Base-by-base conservation (phyloP, 92 coral and sea anemone genomes). In the Porites evermanni region DNA sequence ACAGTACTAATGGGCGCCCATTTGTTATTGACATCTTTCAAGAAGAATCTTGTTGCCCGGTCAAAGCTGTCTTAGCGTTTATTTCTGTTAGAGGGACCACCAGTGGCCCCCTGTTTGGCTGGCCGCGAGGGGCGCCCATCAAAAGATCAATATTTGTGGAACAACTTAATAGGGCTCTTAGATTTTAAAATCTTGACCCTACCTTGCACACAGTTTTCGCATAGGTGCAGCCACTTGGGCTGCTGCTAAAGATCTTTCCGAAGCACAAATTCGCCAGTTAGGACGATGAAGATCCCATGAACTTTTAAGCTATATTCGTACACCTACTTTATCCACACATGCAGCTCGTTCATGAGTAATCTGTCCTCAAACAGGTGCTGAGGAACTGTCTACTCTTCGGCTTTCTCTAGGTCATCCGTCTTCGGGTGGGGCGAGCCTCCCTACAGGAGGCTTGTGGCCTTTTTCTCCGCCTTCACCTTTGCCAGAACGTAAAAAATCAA, bases 391-490 rank as follows among this genome's bases (percentile, higher is more conserved):
- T 61, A 16, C 17, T 6, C 17, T 12, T 12, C 14, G 74, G 26
- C 52, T 69, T 53, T 69, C 24, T 69, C 32, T 69, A 16, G 74
- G 51, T 69, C 74, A 69, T 8, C 74, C 26, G 74, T 69, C 74
- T 69, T 7, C 74, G 6, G 74, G 74, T 69, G 53, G 74, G 74
- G 74, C 17, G 51, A 17, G 52, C 74, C 74, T 69, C 74, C 53
- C 50, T 69, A 26, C 74, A 61, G 52, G 52, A 69, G 74, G 51
- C 74, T 69, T 69, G 74, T 69, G 74, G 74, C 74, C 74, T 69
- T 26, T 32, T 69, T 69, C 53, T 26, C 53, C 32, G 53, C 52
- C 14, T 12, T 67, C 7, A 67, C 44, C 71, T 67, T 67, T 67
- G 71, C 71, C 4, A 67, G 71, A 67, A 1, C 26, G 26, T 24